Percentiles rank a stretch among this genome's conserved stretches.
phyloP scores from a whole-genome alignment of 2,888 invertebrate genomes.

The Apomyelois bistriatella region DNA sequence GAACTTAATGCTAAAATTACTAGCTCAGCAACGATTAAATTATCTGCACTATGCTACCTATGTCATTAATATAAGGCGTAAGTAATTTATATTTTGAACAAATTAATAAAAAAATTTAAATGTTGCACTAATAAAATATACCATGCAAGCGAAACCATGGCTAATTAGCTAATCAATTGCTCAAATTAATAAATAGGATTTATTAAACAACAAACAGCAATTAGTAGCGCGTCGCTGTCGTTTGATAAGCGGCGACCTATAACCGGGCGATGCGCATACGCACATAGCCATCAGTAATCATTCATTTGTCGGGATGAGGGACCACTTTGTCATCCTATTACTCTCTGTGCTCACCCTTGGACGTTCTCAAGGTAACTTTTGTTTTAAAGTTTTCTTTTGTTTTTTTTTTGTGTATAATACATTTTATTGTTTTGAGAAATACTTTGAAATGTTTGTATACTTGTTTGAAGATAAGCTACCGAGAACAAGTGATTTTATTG shows the following conservation, averaged over 20 bases:
- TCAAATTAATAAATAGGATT: too few relatives aligned
- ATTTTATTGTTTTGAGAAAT: neutral
- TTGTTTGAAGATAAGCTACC: neutral
- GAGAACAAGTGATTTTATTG: neutral
- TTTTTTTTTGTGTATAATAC: neutral
- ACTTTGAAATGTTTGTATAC: neutral
- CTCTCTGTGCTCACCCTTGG: neutral
- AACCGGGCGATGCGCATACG: neutral
- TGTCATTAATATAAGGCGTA: too few relatives aligned
- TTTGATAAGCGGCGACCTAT: neutral
- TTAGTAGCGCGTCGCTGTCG: neutral
- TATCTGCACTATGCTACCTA: too few relatives aligned
- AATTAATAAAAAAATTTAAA: too few relatives aligned
- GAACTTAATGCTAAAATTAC: too few relatives aligned
- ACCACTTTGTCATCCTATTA: slow-evolving; percentile 1
- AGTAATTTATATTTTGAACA: too few relatives aligned
- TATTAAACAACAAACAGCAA: neutral
- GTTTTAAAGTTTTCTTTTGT: neutral
- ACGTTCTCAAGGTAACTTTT: neutral
- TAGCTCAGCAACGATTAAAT: too few relatives aligned
- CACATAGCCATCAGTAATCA: neutral
- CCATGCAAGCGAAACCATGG: too few relatives aligned
- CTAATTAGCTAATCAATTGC: too few relatives aligned
- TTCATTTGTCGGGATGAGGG: neutral
- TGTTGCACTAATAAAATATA: too few relatives aligned